Evolutionary conservation across 2,113 vertebrate genomes (phyloP).

Genomic region (Amazona vittata): DNA sequence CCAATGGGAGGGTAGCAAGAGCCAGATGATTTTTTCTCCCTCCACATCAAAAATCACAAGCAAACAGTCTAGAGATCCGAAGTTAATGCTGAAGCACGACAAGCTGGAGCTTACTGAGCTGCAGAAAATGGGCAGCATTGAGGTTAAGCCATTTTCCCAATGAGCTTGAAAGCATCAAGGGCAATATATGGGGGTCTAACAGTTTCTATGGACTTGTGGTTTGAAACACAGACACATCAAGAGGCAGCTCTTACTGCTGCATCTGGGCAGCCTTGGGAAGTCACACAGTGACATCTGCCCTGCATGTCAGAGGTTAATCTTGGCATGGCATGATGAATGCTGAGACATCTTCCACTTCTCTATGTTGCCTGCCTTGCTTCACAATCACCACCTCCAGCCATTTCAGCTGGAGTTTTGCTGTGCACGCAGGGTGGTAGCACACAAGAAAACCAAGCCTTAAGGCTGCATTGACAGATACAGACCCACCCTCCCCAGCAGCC

Average conservation of each 20-base stretch:
- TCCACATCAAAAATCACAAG: not conserved
- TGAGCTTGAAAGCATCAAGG: not conserved
- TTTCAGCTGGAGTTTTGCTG: not conserved
- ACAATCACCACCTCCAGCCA: not conserved
- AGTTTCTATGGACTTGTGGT: not conserved
- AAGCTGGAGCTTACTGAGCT: not conserved
- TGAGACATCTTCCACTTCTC: not conserved
- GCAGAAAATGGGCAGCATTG: not conserved
- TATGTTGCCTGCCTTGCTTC: not conserved
- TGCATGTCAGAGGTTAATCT: too few relatives aligned
- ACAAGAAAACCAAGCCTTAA: not conserved
- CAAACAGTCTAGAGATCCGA: not conserved
- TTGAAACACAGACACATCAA: not conserved
- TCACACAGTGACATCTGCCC: not conserved
- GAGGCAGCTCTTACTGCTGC: not conserved
- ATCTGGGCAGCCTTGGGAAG: not conserved
- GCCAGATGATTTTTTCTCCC: not conserved
- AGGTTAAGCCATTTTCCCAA: not conserved
- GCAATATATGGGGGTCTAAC: not conserved
- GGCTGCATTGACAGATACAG: not conserved
- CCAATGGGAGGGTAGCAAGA: not conserved
- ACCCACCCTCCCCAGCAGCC: not conserved
- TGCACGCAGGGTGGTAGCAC: not conserved
- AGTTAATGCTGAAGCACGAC: not conserved
- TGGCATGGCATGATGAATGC: not conserved